Conservation (phyloP, 2,888 invertebrate genomes). For the Deladenus siricidicola region DNA sequence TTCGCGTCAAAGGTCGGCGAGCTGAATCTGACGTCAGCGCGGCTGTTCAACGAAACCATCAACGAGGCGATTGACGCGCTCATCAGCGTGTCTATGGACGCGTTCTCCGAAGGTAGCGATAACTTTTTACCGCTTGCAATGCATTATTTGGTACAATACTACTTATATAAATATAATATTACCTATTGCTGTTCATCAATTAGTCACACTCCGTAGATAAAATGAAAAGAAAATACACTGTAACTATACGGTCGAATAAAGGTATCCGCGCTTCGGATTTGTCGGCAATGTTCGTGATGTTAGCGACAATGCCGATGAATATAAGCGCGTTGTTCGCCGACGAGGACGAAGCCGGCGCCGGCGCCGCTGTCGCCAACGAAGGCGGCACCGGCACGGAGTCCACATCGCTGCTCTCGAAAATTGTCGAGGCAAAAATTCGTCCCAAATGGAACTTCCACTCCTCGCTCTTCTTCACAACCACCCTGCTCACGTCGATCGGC, state of each 20-base stretch:
- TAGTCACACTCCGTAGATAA: not conserved
- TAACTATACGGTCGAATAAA: conserved; percentile 22
- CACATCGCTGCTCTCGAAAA: not conserved
- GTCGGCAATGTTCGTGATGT: not conserved
- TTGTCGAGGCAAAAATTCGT: not conserved
- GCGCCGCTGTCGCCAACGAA: conserved; percentile 11
- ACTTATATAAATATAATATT: not conserved
- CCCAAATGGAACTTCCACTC: conserved; percentile 47
- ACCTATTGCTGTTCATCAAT: not conserved
- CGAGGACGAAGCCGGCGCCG: no score
- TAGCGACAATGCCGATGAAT: conserved; percentile 4
- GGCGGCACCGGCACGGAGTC: not conserved
- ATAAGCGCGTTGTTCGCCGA: not conserved
- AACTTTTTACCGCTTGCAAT: conserved; percentile 15
- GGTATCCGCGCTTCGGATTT: conserved; percentile 21
- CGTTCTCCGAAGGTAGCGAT: conserved; percentile 37
- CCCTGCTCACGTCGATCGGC: conserved; percentile 47
- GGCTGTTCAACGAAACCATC: not conserved
- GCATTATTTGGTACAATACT: not conserved
- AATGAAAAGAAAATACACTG: not conserved
- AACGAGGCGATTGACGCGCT: conserved; percentile 35
- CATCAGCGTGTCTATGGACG: conserved; percentile 38
- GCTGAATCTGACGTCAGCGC: not conserved
- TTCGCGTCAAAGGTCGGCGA: no score
- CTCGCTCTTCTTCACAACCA: conserved; percentile 43